These are phyloP conservation scores for Merops nubicus DNA, from an alignment of 2,113 vertebrate genomes.

Conservation along the genomic window DNA sequence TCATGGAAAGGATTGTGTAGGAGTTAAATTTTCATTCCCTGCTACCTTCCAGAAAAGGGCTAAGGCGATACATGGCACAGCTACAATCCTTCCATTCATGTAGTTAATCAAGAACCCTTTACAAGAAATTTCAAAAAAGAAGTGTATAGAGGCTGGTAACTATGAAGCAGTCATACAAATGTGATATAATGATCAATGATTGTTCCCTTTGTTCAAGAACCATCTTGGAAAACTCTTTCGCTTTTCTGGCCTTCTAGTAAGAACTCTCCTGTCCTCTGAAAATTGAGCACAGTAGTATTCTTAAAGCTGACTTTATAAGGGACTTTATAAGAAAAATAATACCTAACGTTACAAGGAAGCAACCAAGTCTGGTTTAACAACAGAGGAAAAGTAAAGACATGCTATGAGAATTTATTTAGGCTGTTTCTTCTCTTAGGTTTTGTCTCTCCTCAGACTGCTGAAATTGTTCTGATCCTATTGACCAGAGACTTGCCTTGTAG, in stretches of 20 bases:
- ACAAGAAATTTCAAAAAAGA: background rate
- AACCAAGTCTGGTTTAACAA: rapidly evolving
- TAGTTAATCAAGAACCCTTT: background rate
- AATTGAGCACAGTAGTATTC: background rate
- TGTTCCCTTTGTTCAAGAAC: background rate
- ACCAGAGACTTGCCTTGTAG: rapidly evolving
- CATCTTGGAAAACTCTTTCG: background rate
- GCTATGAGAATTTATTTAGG: background rate
- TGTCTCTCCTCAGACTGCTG: background rate
- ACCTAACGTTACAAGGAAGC: background rate
- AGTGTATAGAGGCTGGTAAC: background rate
- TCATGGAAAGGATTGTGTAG: background rate
- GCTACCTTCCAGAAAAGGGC: background rate
- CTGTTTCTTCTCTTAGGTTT: background rate
- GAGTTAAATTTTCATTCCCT: background rate
- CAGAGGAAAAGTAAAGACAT: background rate
- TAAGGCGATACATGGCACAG: background rate
- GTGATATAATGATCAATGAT: background rate
- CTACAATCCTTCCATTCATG: background rate
- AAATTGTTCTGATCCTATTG: background rate
- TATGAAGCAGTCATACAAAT: background rate
- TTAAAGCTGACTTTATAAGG: background rate
- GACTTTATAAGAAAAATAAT: background rate
- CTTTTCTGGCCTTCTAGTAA: background rate
- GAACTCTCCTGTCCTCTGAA: background rate